Base-by-base conservation (phyloP, 2,113 vertebrate genomes). In the Clarias magur region DNA sequence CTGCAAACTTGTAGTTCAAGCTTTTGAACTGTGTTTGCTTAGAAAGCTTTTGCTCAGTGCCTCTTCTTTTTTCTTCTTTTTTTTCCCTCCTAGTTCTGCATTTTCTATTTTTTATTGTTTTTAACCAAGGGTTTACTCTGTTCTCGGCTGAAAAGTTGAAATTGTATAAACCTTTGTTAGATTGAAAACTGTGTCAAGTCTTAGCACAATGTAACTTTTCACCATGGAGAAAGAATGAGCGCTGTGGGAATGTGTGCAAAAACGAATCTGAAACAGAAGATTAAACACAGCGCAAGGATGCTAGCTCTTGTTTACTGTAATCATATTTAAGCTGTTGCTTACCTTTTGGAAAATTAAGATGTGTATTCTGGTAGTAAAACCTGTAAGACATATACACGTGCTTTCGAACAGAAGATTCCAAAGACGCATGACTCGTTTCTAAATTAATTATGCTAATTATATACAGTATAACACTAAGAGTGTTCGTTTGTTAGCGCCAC, bases 1-100 rank as follows among this genome's bases (percentile, higher is more conserved):
- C 48, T 83, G 62, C 84, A 88, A 88, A 82, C 75, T 84, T 90
- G 78, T 90, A 75, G 84, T 84, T 82, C 67, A 83, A 75, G 83
- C 89, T 48, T 88, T 80, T 73, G 62, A 89, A 85, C 81, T 65
- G 80, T 54, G 60, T 42, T 72, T 73, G 59, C 72, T 80, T 30
- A 34, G n/a, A 84, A 76, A 85, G 70, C 30, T 88, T 48, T 82
- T 17, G 59, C 82, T 85, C 65, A 60, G 73, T 27, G 80, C 16
- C 19, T 48, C 34, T 38, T 38, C 15, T 48, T 79, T 85, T 53
- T 86, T n/a, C n/a, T n/a, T n/a, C 85, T 83, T 79, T 85, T 53
- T 86, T 30, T 54, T 62, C n/a, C 27, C 34, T 59, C 27, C 62
- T 75, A 63, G n/a, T 25, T 53, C 25, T 53, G 65, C 54, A 65